A percentile compares a stretch with the other conserved stretches of the same genome.
Evolutionary conservation across 2,797 vertebrate species (phyloP).

Genomic region (Sus cebifrons): DNA sequence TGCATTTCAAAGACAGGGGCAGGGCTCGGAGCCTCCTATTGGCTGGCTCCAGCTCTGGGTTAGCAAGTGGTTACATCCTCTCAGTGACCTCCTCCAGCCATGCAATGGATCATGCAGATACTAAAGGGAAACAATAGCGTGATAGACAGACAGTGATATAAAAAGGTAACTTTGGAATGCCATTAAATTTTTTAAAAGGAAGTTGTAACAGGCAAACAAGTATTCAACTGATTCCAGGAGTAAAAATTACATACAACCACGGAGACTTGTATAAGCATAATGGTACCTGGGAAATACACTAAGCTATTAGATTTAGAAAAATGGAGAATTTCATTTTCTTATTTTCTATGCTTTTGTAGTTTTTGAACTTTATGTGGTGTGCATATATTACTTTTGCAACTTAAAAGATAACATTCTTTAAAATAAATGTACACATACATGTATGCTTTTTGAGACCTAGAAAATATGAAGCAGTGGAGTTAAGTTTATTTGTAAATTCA

Average conservation of each 20-base stretch:
- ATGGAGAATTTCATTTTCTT: neutral
- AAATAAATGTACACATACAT: neutral
- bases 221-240: neutral
- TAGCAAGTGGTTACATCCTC: neutral
- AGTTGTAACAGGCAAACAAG: neutral
- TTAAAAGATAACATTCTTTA: constrained; percentile 2
- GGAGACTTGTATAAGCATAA: neutral
- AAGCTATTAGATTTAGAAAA: neutral
- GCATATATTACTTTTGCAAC: neutral
- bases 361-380: neutral
- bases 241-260: neutral
- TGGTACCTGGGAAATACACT: neutral
- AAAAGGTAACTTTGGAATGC: neutral
- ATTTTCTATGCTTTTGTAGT: neutral
- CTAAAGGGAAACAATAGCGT: neutral
- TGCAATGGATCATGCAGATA: neutral
- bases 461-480: constrained; percentile 2
- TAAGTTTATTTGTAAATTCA: neutral
- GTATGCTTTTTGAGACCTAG: neutral
- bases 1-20: neutral
- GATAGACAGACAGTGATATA: neutral
- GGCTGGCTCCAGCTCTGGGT: neutral
- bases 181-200: neutral
- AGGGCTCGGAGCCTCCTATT: neutral
- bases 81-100: neutral